phyloP scores from a whole-genome alignment of 2,797 vertebrate genomes.

The Geotrypetes seraphini region DNA sequence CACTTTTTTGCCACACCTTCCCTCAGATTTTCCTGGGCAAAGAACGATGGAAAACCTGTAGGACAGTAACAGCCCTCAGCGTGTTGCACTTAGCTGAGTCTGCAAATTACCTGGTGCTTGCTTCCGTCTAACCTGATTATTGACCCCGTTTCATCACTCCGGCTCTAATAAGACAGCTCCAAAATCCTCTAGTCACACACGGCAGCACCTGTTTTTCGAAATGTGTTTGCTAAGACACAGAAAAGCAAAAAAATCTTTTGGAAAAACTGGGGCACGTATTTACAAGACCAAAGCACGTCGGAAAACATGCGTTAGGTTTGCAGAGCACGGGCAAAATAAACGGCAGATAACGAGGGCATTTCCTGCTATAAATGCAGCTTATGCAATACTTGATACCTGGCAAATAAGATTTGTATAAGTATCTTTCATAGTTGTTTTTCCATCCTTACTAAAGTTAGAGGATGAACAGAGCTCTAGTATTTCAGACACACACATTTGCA shows the following conservation, averaged over 20 bases:
- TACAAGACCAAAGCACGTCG: no score
- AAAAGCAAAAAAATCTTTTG: no score
- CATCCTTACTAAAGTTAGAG: conserved; percentile 16
- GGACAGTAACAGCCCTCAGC: no score
- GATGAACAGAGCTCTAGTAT: conserved; percentile 29
- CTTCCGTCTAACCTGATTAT: not conserved
- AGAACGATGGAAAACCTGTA: no score
- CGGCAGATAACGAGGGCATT: conserved; percentile 20
- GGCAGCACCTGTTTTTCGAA: no score
- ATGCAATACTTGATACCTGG: conserved; percentile 9
- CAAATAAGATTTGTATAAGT: conserved; percentile 16
- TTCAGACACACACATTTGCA: conserved; percentile 38
- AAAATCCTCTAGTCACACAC: no score
- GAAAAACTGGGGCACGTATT: no score
- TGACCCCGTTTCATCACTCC: not conserved
- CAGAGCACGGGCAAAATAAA: no score
- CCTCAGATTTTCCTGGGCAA: no score
- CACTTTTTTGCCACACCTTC: no score
- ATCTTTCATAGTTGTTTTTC: conserved; percentile 31
- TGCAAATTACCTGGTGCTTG: not conserved
- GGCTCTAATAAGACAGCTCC: not conserved
- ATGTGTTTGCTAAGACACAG: no score
- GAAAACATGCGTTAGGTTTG: no score
- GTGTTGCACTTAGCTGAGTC: not conserved
- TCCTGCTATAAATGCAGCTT: conserved; percentile 2